phyloP scores from a whole-genome alignment of 2,888 invertebrate species.

The Napeogenes inachia region DNA sequence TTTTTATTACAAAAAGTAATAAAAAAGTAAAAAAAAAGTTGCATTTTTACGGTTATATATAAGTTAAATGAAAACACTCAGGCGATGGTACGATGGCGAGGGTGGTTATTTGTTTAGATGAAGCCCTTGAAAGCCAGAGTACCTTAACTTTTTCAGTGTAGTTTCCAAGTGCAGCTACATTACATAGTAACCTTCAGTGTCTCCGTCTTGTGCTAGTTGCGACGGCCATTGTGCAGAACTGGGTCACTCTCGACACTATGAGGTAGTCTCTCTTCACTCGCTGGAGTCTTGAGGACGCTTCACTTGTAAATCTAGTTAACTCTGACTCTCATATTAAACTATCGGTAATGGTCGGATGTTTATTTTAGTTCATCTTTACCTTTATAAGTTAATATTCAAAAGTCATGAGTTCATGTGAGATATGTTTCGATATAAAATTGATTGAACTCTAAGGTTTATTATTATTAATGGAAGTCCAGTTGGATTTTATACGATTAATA shows the following conservation, averaged over 20 bases:
- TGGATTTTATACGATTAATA: no score
- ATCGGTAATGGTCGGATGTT: background rate
- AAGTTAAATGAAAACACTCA: no score
- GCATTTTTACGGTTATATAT: no score
- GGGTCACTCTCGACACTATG: constrained; percentile 20
- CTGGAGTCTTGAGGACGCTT: background rate
- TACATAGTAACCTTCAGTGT: constrained; percentile 1
- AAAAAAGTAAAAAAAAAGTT: no score
- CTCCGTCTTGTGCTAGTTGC: constrained; percentile 10
- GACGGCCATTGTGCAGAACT: constrained; percentile 22
- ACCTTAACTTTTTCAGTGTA: background rate
- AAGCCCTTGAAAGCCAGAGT: background rate
- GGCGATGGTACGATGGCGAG: no score
- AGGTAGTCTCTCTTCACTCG: background rate
- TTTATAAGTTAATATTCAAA: no score
- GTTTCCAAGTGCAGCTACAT: background rate
- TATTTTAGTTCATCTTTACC: background rate
- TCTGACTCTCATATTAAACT: background rate
- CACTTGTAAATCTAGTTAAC: constrained; percentile 1
- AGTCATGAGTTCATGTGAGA: no score
- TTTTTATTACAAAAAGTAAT: no score
- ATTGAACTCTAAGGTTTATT: no score
- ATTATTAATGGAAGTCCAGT: no score
- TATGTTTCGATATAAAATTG: no score
- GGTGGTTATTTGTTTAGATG: no score